Percentiles rank a stretch among this genome's conserved stretches.
phyloP scores from a whole-genome alignment of 2,113 vertebrate genomes.

The Calyptommatus sinebrachiatus region DNA sequence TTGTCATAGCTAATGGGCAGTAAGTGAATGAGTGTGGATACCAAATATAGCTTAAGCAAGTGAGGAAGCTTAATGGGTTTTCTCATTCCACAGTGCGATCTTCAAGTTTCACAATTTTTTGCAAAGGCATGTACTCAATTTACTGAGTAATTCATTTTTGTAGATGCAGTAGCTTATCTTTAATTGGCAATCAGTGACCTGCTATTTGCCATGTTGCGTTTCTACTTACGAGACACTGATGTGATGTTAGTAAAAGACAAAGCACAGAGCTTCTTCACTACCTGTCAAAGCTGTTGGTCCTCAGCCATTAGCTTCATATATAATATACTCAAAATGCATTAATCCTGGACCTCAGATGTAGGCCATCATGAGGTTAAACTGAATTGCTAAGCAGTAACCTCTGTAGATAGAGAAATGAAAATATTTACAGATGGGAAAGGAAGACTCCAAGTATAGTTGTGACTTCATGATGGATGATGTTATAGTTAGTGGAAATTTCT shows the following conservation, averaged over 20 bases:
- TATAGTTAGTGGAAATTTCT: not conserved
- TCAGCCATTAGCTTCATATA: not conserved
- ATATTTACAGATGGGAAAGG: not conserved
- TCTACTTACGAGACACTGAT: not conserved
- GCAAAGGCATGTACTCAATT: too few species aligned
- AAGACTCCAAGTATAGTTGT: not conserved
- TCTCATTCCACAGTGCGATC: too few species aligned
- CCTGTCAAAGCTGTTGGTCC: not conserved
- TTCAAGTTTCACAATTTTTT: too few species aligned
- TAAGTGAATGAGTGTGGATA: too few species aligned
- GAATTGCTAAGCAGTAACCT: not conserved
- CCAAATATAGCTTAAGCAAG: too few species aligned
- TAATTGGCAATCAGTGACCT: not conserved
- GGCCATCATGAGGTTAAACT: not conserved
- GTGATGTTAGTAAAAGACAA: not conserved
- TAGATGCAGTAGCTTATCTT: not conserved
- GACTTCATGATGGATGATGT: not conserved
- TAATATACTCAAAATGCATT: not conserved
- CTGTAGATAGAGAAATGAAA: slow-evolving; percentile 15
- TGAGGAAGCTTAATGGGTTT: too few species aligned
- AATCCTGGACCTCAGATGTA: not conserved
- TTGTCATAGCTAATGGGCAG: too few species aligned
- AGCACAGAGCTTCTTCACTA: not conserved
- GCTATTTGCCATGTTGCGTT: not conserved
- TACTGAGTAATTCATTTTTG: too few species aligned